phyloP scores from a whole-genome alignment of 2,797 vertebrate species.

The Ciconia nigra region DNA sequence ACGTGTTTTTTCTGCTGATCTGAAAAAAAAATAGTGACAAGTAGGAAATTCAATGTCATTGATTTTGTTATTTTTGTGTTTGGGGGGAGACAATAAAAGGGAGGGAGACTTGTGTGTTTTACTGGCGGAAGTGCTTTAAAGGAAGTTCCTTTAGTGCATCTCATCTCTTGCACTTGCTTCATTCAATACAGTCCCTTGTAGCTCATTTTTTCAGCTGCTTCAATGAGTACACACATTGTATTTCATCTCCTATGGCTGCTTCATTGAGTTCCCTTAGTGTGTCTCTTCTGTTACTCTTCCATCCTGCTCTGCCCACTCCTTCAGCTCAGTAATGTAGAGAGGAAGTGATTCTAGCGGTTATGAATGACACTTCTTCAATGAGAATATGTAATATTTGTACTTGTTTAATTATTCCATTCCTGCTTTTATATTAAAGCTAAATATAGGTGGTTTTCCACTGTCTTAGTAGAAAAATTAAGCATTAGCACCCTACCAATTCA shows the following conservation, averaged over 20 bases:
- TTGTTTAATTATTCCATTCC: neutral
- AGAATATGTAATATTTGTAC: conserved; percentile 24
- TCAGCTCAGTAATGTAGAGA: conserved; percentile 1
- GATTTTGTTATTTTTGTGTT: neutral
- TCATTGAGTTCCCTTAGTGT: conserved; percentile 20
- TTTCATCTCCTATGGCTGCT: conserved; percentile 53
- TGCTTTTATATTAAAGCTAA: neutral
- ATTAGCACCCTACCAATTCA: neutral
- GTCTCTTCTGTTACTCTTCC: conserved; percentile 39
- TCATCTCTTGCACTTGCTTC: conserved; percentile 11
- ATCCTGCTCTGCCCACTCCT: conserved; percentile 52
- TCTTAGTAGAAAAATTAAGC: neutral
- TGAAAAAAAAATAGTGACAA: neutral
- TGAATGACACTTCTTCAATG: conserved; percentile 10
- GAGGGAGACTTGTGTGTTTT: neutral
- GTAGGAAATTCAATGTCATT: neutral
- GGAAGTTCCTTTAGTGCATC: neutral
- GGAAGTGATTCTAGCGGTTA: conserved; percentile 23
- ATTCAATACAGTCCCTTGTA: conserved; percentile 3
- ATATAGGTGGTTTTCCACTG: neutral
- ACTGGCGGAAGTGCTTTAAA: neutral
- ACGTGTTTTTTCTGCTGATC: neutral
- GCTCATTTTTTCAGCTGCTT: conserved; percentile 32
- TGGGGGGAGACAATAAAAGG: neutral
- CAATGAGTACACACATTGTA: neutral